Percentiles rank a stretch among this genome's conserved stretches.
Conservation (phyloP, 1,140 invertebrate species). For the Ladona fulva region DNA sequence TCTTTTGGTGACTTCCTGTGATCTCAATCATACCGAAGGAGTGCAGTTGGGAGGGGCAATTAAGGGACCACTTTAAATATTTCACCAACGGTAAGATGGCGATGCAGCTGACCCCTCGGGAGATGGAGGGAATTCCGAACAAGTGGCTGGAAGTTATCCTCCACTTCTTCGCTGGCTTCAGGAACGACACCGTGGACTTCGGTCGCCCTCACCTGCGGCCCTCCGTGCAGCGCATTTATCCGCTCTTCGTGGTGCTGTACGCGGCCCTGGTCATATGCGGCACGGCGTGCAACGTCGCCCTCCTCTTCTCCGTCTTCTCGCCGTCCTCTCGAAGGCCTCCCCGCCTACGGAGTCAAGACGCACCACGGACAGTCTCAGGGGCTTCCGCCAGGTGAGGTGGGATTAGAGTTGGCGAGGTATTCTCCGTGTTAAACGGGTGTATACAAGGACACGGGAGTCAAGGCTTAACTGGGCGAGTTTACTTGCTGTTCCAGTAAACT, state of each 20-base stretch:
- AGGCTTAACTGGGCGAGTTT: no score
- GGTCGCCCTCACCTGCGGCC: constrained; percentile 35
- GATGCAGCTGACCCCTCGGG: not conserved
- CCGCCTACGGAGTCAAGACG: not conserved
- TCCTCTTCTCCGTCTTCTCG: constrained; percentile 49
- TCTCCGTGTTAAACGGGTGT: no score
- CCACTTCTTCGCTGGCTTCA: constrained; percentile 28
- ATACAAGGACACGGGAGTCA: no score
- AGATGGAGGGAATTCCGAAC: constrained; percentile 22
- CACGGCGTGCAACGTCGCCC: constrained; percentile 45
- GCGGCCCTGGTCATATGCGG: constrained; percentile 46
- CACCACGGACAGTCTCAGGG: not conserved
- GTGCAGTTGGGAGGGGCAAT: no score
- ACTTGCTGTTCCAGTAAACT: no score
- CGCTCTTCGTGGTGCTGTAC: constrained; percentile 55
- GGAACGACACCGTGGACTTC: constrained; percentile 36
- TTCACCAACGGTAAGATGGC: not conserved
- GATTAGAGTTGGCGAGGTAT: no score
- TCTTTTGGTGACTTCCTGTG: no score
- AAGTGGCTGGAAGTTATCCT: constrained; percentile 29
- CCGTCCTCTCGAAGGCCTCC: constrained; percentile 36
- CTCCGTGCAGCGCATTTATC: constrained; percentile 45
- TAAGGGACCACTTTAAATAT: no score
- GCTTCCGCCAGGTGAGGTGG: not conserved
- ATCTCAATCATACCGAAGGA: no score